Evolutionary conservation across 2,888 invertebrate genomes (phyloP).

Genomic region (Uropetala carovei): DNA sequence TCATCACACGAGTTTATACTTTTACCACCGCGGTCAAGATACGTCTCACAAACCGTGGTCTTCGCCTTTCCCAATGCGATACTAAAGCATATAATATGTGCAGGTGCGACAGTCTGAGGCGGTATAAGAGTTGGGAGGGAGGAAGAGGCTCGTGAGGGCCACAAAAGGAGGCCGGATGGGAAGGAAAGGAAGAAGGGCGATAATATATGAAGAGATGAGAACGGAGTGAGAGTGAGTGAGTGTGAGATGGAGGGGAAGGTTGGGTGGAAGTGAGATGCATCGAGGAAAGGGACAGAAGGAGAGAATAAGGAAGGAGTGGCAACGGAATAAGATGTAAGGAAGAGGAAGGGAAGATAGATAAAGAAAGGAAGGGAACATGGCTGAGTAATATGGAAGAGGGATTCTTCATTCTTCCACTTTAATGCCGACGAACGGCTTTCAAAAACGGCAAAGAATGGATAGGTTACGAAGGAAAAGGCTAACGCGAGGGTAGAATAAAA

Average conservation of each 20-base stretch:
- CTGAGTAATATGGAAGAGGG: too few species aligned
- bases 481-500: too few species aligned
- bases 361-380: not conserved
- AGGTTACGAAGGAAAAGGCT: too few species aligned
- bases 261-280: not conserved
- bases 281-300: not conserved
- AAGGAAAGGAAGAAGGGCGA: not conserved
- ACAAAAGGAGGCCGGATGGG: slow-evolving; percentile 6
- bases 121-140: not conserved
- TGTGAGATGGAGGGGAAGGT: not conserved
- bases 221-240: not conserved
- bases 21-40: slow-evolving; percentile 11
- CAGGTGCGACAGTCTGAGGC: not conserved
- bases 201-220: not conserved
- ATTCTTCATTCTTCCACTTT: too few species aligned
- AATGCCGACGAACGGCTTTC: too few species aligned
- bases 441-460: too few species aligned
- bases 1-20: slow-evolving; percentile 10
- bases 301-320: not conserved
- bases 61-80: not conserved
- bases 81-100: slow-evolving; percentile 16
- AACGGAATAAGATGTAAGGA: not conserved
- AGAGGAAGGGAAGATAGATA: not conserved
- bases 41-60: not conserved
- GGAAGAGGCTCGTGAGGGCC: not conserved